Percentiles rank a stretch among this genome's conserved stretches.
These are phyloP conservation scores for Gymnocephalus cernua DNA, from an alignment of 2,113 vertebrate genomes.

Conservation along the genomic window DNA sequence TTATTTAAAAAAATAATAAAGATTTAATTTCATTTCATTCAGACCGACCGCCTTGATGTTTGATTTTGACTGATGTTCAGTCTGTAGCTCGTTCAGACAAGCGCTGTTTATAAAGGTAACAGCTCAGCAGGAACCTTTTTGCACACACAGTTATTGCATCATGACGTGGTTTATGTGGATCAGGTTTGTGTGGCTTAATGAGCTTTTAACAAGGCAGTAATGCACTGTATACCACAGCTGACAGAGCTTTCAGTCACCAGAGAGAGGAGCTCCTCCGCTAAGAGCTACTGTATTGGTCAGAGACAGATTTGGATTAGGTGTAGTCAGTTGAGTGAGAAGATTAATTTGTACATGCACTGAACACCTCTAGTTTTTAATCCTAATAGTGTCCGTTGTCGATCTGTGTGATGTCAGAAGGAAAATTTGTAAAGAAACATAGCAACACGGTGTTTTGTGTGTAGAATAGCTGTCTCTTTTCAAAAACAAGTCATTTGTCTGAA, in stretches of 20 bases:
- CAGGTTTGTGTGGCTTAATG: background rate
- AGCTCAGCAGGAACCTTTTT: background rate
- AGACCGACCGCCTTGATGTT: too few species aligned
- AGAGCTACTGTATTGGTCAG: background rate
- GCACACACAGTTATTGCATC: background rate
- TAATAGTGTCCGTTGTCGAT: too few species aligned
- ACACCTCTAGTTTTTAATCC: background rate
- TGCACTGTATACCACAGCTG: background rate
- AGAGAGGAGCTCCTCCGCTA: background rate
- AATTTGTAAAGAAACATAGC: background rate
- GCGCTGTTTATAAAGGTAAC: background rate
- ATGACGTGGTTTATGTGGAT: background rate
- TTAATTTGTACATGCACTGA: background rate
- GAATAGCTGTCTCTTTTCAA: background rate
- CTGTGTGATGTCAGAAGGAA: background rate
- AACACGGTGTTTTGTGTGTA: background rate
- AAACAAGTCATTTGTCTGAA: background rate
- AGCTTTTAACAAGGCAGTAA: conserved; percentile 1
- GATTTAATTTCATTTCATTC: too few species aligned
- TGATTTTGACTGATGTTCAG: background rate
- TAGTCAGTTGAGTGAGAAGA: background rate
- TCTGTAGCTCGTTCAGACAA: background rate
- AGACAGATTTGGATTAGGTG: background rate
- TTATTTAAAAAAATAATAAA: too few species aligned
- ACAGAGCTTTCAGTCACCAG: background rate